A percentile compares a stretch with the other conserved stretches of the same genome.
These are phyloP conservation scores for Colletes latitarsis DNA, from an alignment of 1,140 invertebrate genomes.

Conservation along the genomic window DNA sequence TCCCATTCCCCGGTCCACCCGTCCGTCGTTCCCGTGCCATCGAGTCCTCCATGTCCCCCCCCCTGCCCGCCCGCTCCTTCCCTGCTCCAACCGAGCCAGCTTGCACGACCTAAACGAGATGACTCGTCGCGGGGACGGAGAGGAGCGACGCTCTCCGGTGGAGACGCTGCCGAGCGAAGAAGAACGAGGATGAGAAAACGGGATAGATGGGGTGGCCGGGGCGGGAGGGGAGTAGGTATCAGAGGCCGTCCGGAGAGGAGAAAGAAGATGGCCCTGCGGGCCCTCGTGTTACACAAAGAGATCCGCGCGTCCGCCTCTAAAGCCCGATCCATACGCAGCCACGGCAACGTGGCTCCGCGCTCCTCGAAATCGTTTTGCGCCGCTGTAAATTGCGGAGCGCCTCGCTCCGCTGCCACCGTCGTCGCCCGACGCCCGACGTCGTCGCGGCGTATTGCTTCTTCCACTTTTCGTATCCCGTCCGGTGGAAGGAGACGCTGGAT, in stretches of 20 bases:
- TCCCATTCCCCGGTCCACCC: background rate
- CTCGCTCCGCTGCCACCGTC: slow-evolving; percentile 7
- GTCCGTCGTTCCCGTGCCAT: slow-evolving; percentile 33
- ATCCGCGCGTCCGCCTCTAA: slow-evolving; percentile 57
- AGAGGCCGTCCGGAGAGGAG: slow-evolving; percentile 58
- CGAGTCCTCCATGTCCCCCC: slow-evolving; percentile 34
- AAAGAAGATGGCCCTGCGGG: slow-evolving; percentile 65
- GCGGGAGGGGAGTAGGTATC: slow-evolving; percentile 45
- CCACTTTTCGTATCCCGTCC: background rate
- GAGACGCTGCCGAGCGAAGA: slow-evolving; percentile 32
- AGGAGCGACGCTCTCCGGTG: slow-evolving; percentile 50
- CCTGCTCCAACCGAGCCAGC: slow-evolving; percentile 11
- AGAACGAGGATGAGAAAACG: slow-evolving; percentile 27
- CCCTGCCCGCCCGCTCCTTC: background rate
- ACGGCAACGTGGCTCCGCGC: slow-evolving; percentile 19
- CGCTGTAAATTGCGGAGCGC: slow-evolving; percentile 45
- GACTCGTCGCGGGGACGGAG: slow-evolving; percentile 65
- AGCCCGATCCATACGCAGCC: slow-evolving; percentile 62
- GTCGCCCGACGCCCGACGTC: too few relatives aligned
- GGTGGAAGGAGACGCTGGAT: background rate
- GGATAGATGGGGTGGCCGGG: background rate
- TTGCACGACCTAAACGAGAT: slow-evolving; percentile 65
- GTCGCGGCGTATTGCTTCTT: background rate
- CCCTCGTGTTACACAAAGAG: slow-evolving; percentile 64
- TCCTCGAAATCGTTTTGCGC: slow-evolving; percentile 46